Percentiles rank a stretch among this genome's conserved stretches.
These are phyloP conservation scores for Recurvirostra avosetta DNA, from an alignment of 2,113 vertebrate species.

Conservation along the genomic window DNA sequence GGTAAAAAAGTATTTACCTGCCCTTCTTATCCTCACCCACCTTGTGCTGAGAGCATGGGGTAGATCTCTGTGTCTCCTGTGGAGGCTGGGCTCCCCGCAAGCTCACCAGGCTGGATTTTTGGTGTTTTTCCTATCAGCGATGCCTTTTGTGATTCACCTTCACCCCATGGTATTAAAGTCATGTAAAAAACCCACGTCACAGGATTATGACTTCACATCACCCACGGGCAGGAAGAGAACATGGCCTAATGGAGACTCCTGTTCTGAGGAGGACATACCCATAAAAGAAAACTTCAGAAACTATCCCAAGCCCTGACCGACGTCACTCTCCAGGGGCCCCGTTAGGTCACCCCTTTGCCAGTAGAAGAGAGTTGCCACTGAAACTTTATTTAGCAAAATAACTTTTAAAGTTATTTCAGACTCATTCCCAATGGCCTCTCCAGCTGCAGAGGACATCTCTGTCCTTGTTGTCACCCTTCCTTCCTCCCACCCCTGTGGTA, in stretches of 20 bases:
- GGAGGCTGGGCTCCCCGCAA: neutral
- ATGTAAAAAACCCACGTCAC: accelerated
- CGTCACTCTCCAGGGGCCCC: neutral
- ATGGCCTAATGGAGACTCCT: neutral
- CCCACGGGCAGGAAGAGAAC: neutral
- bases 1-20: neutral
- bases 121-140: neutral
- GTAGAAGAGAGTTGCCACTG: neutral
- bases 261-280: neutral
- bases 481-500: neutral
- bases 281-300: neutral
- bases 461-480: neutral
- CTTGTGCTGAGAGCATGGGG: neutral
- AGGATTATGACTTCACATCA: neutral
- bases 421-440: neutral
- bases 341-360: accelerated
- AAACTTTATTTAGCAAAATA: neutral
- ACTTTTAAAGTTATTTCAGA: neutral
- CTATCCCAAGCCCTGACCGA: neutral
- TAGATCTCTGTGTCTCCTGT: neutral
- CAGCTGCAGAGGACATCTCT: neutral
- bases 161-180: neutral
- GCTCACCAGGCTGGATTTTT: neutral
- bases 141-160: neutral
- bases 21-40: neutral